Evolutionary conservation across 2,888 invertebrate genomes (phyloP), one percentile per base, ranked within the genome.

Genomic region (Eupithecia insigniata): DNA sequence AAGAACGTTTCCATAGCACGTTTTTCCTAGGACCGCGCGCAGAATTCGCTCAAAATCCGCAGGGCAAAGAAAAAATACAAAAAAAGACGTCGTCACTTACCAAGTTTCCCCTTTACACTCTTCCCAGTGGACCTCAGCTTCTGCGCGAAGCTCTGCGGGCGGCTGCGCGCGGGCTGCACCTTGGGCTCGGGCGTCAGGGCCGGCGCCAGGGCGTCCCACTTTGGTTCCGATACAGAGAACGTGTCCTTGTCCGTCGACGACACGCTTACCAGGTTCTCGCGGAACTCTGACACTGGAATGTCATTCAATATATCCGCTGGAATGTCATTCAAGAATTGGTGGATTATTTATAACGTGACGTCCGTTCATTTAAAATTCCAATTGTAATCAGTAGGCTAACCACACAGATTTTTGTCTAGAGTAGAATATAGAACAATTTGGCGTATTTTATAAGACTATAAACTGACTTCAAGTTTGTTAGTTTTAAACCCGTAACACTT

Each of bases 121-220:
- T 97, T 97, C 30, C 97, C 97, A 0, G 98, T 98, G 14, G 97
- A 97, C 39, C 98, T 94, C 39, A 98, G 91, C 85, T 98, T 97
- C 89, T 98, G 98, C 0, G 98, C 98, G 87, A 98, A 97, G 80
- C 97, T 98, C 89, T 98, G 98, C 0, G 98, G 98, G 0, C 98
- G 76, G 0, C 91, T 84, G 1, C 89, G 75, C 0, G 85, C 78
- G 10, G 86, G 86, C 73, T 78, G 83, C 66, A 70, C 80, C 73
- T 82, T 83, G 82, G 71, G 79, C 51, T 51, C 51, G 18, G 76
- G 84, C 61, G 80, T 80, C 10, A 80, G 39, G 5, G 78, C 73
- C 30, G 89, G 81, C 32, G 61, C 76, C 28, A 81, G 70, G 22
- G 80, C 71, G 71, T 92, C 94, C 87, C 95, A 94, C 74, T 89